Conservation (phyloP, 1,140 invertebrate species). For the Asobara japonica region DNA sequence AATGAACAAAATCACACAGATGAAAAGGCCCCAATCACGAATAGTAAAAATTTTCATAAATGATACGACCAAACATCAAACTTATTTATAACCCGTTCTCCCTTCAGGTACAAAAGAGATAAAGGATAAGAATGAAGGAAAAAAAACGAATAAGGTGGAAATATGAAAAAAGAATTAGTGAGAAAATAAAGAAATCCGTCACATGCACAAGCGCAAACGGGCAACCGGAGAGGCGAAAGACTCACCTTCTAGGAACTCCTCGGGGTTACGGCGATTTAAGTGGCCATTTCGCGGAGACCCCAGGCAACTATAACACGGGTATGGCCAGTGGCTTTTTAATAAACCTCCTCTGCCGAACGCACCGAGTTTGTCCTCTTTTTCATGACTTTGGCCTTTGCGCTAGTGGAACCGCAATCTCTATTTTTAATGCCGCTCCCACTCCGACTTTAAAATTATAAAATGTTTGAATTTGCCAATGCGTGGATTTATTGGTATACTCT, state of each 20-base stretch:
- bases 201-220: not conserved
- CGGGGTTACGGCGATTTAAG: constrained; percentile 36
- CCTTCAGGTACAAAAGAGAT: not conserved
- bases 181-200: constrained; percentile 26
- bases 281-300: constrained; percentile 28
- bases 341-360: not conserved
- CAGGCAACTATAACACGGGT: constrained; percentile 6
- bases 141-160: not conserved
- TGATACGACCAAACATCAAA: not conserved
- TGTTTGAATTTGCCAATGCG: too few species aligned
- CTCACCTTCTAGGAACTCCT: constrained; percentile 32
- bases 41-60: not conserved
- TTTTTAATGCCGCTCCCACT: not conserved
- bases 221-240: not conserved
- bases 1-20: not conserved
- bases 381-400: constrained; percentile 13
- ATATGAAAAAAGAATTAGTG: constrained; percentile 19
- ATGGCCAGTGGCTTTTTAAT: constrained; percentile 31
- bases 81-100: not conserved
- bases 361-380: constrained; percentile 1
- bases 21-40: not conserved
- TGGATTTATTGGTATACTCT: too few species aligned
- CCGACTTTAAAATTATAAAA: too few species aligned
- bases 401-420: not conserved
- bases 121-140: not conserved